A percentile compares a stretch with the other conserved stretches of the same genome.
Evolutionary conservation across 2,113 vertebrate species (phyloP).

Genomic region (Nothobranchius furzeri): DNA sequence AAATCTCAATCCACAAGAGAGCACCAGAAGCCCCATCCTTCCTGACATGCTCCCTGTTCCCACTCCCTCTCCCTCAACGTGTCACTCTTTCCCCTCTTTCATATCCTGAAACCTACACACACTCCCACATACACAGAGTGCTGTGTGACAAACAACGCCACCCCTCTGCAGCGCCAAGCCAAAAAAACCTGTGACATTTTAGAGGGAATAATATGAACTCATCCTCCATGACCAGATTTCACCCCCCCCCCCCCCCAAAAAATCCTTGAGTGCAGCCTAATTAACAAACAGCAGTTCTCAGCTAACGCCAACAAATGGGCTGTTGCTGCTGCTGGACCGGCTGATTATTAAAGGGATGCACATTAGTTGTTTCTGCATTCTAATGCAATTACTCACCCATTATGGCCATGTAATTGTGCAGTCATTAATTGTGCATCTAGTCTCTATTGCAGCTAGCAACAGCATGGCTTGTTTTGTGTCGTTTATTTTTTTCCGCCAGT

Average conservation of each 20-base stretch:
- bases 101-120: slow-evolving; percentile 45
- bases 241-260: slow-evolving; percentile 43
- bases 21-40: slow-evolving; percentile 54
- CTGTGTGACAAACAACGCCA: slow-evolving; percentile 69
- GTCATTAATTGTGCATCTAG: slow-evolving; percentile 65
- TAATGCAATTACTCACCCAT: slow-evolving; percentile 75
- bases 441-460: slow-evolving; percentile 28
- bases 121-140: slow-evolving; percentile 54
- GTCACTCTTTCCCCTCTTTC: slow-evolving; percentile 54
- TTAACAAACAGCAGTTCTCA: slow-evolving; percentile 65
- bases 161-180: slow-evolving; percentile 62
- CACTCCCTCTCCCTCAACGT: slow-evolving; percentile 44
- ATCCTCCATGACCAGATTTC: slow-evolving; percentile 66
- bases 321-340: slow-evolving; percentile 52
- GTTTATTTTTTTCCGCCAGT: background rate
- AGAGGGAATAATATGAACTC: slow-evolving; percentile 66
- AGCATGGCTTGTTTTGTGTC: background rate
- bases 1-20: slow-evolving; percentile 66
- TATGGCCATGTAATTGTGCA: slow-evolving; percentile 71
- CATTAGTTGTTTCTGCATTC: slow-evolving; percentile 65
- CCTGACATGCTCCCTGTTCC: slow-evolving; percentile 49
- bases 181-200: slow-evolving; percentile 71
- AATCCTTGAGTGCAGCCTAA: slow-evolving; percentile 67
- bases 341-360: slow-evolving; percentile 60
- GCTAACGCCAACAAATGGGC: slow-evolving; percentile 62